Evolutionary conservation across 2,888 invertebrate species (phyloP).

Genomic region (Drosophila pegasa): DNA sequence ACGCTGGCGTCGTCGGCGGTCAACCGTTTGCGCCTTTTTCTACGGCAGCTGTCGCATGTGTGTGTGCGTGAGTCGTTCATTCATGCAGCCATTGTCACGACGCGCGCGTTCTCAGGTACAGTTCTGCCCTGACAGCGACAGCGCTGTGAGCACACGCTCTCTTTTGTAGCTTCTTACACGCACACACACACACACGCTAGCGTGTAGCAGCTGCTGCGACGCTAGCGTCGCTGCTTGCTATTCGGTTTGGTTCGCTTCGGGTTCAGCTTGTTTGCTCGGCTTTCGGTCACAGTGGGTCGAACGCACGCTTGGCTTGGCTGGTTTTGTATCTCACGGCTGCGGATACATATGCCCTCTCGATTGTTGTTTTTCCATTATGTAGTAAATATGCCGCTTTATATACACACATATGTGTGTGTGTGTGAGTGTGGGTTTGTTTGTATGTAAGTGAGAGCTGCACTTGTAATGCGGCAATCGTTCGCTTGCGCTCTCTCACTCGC

Average conservation of each 20-base stretch:
- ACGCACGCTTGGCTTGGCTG: constrained; percentile 72
- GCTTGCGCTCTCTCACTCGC: constrained; percentile 31
- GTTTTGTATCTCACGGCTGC: constrained; percentile 59
- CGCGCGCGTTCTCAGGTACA: constrained; percentile 71
- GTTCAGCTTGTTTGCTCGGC: constrained; percentile 49
- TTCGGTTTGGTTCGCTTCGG: constrained; percentile 44
- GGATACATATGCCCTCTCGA: constrained; percentile 53
- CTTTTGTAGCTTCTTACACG: constrained; percentile 24
- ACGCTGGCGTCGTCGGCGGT: constrained; percentile 37
- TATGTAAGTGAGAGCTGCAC: constrained; percentile 62
- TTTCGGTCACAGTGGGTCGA: constrained; percentile 68
- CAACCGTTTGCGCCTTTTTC: constrained; percentile 59
- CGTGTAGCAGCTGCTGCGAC: constrained; percentile 38
- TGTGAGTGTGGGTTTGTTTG: constrained; percentile 10
- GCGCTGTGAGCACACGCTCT: constrained; percentile 38
- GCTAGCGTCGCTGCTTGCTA: constrained; percentile 32
- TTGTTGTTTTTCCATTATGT: constrained; percentile 67
- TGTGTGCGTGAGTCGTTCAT: constrained; percentile 63
- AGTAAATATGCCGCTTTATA: constrained; percentile 63
- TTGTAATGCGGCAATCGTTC: constrained; percentile 66
- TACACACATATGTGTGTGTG: constrained; percentile 6
- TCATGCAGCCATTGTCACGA: constrained; percentile 65
- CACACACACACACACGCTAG: constrained; percentile 3
- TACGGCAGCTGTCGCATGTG: constrained; percentile 61
- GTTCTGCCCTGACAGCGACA: constrained; percentile 59